phyloP scores from a whole-genome alignment of 1,140 invertebrate species.

The Drosophila triauraria region DNA sequence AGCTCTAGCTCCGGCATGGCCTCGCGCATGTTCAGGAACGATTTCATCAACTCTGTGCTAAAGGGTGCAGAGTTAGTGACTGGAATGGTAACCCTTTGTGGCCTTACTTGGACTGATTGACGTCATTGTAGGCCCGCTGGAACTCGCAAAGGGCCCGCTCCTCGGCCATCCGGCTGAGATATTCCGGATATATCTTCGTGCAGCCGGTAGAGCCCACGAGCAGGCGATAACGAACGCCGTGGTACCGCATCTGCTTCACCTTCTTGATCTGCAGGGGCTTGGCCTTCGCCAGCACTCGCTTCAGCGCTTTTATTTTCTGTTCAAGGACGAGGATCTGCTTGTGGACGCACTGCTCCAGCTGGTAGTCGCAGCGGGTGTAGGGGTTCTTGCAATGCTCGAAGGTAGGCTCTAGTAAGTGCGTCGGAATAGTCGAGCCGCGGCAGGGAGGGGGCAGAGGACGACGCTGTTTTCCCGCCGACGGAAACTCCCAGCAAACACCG shows the following conservation, averaged over 20 bases:
- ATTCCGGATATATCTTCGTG: conserved; percentile 67
- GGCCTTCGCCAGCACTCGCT: conserved; percentile 11
- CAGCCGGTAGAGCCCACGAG: conserved; percentile 29
- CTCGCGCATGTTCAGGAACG: conserved; percentile 33
- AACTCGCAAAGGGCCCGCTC: conserved; percentile 59
- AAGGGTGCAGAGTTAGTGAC: not conserved
- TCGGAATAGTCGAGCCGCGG: conserved; percentile 45
- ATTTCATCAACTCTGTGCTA: conserved; percentile 22
- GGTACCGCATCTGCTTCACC: conserved; percentile 62
- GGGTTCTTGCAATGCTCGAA: conserved; percentile 47
- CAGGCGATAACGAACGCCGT: conserved; percentile 56
- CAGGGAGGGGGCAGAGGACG: conserved; percentile 53
- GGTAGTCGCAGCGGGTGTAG: conserved; percentile 59
- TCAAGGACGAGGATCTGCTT: conserved; percentile 58
- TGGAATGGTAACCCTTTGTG: not conserved
- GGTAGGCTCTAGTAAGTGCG: conserved; percentile 31
- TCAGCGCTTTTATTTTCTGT: conserved; percentile 10
- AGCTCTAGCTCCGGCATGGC: conserved; percentile 39
- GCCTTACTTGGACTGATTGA: conserved; percentile 60
- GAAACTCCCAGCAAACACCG: conserved; percentile 72
- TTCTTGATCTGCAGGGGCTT: conserved; percentile 49
- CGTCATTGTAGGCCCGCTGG: conserved; percentile 51
- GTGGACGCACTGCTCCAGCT: conserved; percentile 64
- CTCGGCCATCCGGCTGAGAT: conserved; percentile 60
- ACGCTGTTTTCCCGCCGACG: conserved; percentile 54